Conservation (phyloP, 2,797 vertebrate species). For the Varecia variegata region DNA sequence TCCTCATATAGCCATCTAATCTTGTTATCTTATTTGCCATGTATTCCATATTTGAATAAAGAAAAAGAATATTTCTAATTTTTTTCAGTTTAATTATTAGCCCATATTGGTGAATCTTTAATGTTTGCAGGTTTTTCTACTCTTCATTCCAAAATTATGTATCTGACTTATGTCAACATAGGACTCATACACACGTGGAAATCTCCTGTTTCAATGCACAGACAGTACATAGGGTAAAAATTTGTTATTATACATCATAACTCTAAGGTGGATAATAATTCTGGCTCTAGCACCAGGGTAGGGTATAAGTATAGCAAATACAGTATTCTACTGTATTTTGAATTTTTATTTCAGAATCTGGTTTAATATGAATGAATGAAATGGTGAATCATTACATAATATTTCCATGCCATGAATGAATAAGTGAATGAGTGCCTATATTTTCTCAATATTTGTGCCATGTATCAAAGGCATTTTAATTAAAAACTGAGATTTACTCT, state of each 20-base stretch:
- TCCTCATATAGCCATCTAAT: too few relatives aligned
- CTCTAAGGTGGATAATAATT: not conserved
- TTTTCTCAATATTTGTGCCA: not conserved
- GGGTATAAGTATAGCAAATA: not conserved
- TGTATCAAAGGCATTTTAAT: not conserved
- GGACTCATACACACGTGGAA: not conserved
- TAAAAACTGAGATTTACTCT: not conserved
- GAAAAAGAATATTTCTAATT: not conserved
- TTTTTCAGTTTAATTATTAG: not conserved
- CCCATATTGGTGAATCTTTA: not conserved
- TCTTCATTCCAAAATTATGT: not conserved
- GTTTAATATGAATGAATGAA: not conserved
- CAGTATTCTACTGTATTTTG: not conserved
- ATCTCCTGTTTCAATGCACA: not conserved
- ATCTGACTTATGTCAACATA: not conserved
- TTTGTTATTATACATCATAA: too few relatives aligned
- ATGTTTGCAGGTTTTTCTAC: not conserved
- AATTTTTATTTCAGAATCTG: constrained; percentile 6
- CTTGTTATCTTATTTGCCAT: not conserved
- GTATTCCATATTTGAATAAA: not conserved
- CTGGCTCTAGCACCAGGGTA: not conserved
- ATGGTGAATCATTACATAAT: not conserved
- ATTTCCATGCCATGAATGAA: not conserved
- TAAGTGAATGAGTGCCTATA: not conserved
- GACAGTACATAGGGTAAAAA: not conserved